Conservation (phyloP, 2,797 vertebrate species). For the Neostethus bicornis region DNA sequence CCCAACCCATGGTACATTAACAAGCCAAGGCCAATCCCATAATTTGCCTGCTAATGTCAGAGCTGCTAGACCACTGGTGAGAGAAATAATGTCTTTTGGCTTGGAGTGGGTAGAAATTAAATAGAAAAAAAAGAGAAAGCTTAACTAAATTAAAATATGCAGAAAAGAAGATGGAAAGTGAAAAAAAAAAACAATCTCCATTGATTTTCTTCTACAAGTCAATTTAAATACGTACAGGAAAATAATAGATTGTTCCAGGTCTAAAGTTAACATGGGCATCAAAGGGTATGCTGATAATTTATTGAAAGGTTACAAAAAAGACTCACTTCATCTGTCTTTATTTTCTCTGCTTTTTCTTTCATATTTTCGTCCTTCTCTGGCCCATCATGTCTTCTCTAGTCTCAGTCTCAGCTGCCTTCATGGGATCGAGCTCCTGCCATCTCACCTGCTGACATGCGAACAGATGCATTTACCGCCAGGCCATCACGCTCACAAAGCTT, state of each 20-base stretch:
- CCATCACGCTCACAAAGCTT: slow-evolving; percentile 82
- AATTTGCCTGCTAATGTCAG: slow-evolving; percentile 67
- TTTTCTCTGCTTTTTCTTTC: slow-evolving; percentile 9
- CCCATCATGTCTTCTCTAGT: slow-evolving; percentile 28
- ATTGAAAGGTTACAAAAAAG: slow-evolving; percentile 65
- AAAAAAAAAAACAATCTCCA: slow-evolving; percentile 28
- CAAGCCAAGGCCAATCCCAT: slow-evolving; percentile 54
- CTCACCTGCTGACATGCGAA: slow-evolving; percentile 86
- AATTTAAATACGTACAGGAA: slow-evolving; percentile 29
- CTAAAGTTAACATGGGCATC: slow-evolving; percentile 50
- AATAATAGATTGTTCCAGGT: slow-evolving; percentile 40
- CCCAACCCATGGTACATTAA: slow-evolving; percentile 71
- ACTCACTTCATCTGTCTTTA: slow-evolving; percentile 37
- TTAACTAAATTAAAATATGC: too few relatives aligned
- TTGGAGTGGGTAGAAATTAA: neutral
- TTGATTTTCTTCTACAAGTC: slow-evolving; percentile 1
- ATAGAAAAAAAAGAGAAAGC: neutral
- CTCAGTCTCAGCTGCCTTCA: slow-evolving; percentile 78
- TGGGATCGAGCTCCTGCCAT: slow-evolving; percentile 79
- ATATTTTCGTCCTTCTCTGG: slow-evolving; percentile 23
- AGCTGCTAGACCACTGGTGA: slow-evolving; percentile 63
- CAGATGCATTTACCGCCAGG: slow-evolving; percentile 86
- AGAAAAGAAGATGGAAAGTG: slow-evolving; percentile 4
- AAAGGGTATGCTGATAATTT: slow-evolving; percentile 65
- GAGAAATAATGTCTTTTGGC: neutral